Evolutionary conservation across 2,113 vertebrate genomes (phyloP).

Genomic region (Leptosomus discolor): DNA sequence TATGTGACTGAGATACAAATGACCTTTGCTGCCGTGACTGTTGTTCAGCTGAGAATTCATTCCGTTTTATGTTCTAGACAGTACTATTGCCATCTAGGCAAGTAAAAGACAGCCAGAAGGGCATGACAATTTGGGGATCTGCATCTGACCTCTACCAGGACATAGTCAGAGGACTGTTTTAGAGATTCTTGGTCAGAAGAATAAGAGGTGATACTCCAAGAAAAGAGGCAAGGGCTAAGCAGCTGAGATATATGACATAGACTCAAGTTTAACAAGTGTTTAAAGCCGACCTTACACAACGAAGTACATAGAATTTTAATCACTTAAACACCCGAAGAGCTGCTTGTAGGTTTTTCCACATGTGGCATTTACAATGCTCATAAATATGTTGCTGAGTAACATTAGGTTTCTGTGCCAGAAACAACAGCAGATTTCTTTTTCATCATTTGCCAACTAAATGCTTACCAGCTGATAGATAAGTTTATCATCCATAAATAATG

Average conservation of each 20-base stretch:
- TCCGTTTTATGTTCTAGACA: not conserved
- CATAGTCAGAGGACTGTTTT: not conserved
- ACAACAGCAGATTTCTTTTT: constrained; percentile 32
- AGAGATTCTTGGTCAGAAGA: not conserved
- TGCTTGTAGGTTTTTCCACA: not conserved
- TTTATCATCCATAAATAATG: constrained; percentile 34
- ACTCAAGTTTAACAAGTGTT: not conserved
- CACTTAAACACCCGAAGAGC: not conserved
- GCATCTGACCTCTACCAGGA: not conserved
- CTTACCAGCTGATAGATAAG: not conserved
- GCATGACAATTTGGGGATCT: not conserved
- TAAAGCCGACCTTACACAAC: constrained; percentile 5
- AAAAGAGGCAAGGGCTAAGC: not conserved
- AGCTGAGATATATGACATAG: not conserved
- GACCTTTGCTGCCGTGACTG: not conserved
- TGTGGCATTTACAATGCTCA: not conserved
- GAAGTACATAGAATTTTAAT: constrained; percentile 40
- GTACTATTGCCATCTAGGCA: not conserved
- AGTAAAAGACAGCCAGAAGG: not conserved
- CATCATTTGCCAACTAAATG: constrained; percentile 33
- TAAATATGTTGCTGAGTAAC: constrained; percentile 33
- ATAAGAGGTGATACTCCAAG: not conserved
- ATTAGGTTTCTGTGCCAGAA: constrained; percentile 21
- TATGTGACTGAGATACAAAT: not conserved
- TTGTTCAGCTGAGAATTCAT: not conserved